A percentile compares a stretch with the other conserved stretches of the same genome.
These are phyloP conservation scores for Pteronura brasiliensis DNA, from an alignment of 2,113 vertebrate species.

Conservation along the genomic window DNA sequence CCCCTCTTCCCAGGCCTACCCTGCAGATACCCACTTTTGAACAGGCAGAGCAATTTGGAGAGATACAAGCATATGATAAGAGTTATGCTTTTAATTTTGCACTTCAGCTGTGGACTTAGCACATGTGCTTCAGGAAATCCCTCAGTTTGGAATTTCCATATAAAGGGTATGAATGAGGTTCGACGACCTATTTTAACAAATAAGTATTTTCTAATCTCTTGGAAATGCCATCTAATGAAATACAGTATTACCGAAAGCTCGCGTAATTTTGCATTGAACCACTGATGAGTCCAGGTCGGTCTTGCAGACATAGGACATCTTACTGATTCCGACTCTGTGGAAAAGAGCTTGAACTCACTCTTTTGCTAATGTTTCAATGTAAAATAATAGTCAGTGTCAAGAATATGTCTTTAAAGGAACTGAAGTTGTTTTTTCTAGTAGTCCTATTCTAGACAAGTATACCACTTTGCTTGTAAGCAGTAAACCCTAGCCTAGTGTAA, in stretches of 20 bases:
- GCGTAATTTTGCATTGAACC: not conserved
- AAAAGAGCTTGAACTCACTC: not conserved
- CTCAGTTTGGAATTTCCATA: not conserved
- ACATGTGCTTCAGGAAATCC: not conserved
- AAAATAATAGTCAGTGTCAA: not conserved
- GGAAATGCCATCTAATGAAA: not conserved
- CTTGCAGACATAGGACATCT: not conserved
- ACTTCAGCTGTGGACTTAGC: not conserved
- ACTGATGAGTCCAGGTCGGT: not conserved
- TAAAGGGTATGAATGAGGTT: not conserved
- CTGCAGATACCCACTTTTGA: not conserved
- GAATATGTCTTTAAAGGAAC: not conserved
- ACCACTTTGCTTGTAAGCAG: not conserved
- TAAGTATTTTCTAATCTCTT: not conserved
- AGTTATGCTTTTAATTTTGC: not conserved
- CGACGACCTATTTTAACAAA: not conserved
- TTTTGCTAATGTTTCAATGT: not conserved
- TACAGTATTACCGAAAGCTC: not conserved
- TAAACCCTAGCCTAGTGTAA: not conserved
- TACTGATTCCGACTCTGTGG: not conserved
- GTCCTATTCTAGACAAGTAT: not conserved
- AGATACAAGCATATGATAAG: not conserved
- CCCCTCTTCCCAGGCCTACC: not conserved
- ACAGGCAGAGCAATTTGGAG: not conserved
- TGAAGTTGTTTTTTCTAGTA: not conserved